These are phyloP conservation scores for Nephrocerus scutellatus DNA, from an alignment of 2,888 invertebrate genomes.

Conservation along the genomic window DNA sequence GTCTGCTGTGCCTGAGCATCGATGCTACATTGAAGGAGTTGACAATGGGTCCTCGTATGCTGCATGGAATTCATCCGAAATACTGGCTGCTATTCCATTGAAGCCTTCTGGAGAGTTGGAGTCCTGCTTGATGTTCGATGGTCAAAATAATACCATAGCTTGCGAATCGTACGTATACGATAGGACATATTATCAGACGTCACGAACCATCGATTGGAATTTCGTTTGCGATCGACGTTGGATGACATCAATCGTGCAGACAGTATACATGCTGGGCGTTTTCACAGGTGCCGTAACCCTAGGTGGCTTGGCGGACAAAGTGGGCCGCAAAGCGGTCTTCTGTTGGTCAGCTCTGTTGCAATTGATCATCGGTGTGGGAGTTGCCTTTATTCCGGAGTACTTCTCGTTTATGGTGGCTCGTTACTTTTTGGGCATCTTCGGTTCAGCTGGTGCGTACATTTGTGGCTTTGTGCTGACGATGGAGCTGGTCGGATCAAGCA, in stretches of 20 bases:
- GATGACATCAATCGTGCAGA: constrained; percentile 75
- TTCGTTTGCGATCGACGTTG: constrained; percentile 72
- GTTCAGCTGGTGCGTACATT: constrained; percentile 63
- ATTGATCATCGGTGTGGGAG: constrained; percentile 61
- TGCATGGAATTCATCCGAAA: constrained; percentile 53
- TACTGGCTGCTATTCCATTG: constrained; percentile 54
- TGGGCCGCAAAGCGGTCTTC: constrained; percentile 72
- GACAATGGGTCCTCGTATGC: constrained; percentile 51
- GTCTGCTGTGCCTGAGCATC: constrained; percentile 70
- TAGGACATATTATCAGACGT: constrained; percentile 62
- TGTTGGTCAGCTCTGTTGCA: constrained; percentile 70
- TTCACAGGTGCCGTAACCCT: constrained; percentile 70
- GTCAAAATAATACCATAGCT: constrained; percentile 42
- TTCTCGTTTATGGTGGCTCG: constrained; percentile 61
- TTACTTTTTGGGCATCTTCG: constrained; percentile 72
- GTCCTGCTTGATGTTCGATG: constrained; percentile 54
- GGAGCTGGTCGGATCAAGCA: constrained; percentile 76
- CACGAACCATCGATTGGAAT: constrained; percentile 74
- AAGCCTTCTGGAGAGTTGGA: constrained; percentile 54
- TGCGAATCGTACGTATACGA: constrained; percentile 65
- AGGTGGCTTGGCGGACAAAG: constrained; percentile 71
- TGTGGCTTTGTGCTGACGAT: constrained; percentile 58
- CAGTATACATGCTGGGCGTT: constrained; percentile 69
- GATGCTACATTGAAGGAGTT: constrained; percentile 49
- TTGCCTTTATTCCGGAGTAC: constrained; percentile 72